Evolutionary conservation across 2,797 vertebrate genomes (phyloP).

Genomic region (Typhlichthys subterraneus): DNA sequence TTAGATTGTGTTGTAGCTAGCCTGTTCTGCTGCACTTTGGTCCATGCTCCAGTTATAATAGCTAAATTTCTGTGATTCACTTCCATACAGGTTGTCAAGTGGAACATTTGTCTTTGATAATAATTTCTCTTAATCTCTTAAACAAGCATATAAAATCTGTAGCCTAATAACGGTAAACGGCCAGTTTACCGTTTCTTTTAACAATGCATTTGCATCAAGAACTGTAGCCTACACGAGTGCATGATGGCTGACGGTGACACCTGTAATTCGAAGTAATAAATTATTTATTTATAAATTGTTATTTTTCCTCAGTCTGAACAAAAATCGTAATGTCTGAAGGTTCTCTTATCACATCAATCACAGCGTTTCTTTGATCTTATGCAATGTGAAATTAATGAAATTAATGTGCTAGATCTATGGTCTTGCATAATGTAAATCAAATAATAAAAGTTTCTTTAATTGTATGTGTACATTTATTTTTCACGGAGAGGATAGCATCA

Average conservation of each 20-base stretch:
- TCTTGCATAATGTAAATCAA: conserved; percentile 69
- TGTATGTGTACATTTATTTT: conserved; percentile 20
- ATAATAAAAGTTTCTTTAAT: conserved; percentile 67
- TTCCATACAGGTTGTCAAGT: conserved; percentile 35
- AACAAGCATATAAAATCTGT: conserved; percentile 66
- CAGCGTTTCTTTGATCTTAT: conserved; percentile 71
- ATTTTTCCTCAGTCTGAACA: conserved; percentile 55
- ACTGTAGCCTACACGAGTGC: conserved; percentile 54
- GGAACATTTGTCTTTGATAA: conserved; percentile 47
- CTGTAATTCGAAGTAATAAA: conserved; percentile 62
- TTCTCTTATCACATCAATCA: conserved; percentile 72
- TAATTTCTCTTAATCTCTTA: conserved; percentile 48
- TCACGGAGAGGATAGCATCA: background rate
- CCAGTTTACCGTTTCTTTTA: conserved; percentile 56
- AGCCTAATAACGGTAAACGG: conserved; percentile 72
- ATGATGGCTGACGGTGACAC: conserved; percentile 66
- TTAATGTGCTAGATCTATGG: conserved; percentile 65
- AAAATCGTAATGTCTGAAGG: conserved; percentile 48
- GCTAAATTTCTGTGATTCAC: conserved; percentile 35
- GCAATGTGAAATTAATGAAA: conserved; percentile 61
- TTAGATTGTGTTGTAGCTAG: conserved; percentile 42
- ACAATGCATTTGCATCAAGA: conserved; percentile 52
- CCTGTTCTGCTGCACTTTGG: conserved; percentile 28
- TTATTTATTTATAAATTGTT: conserved; percentile 51
- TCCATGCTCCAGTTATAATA: conserved; percentile 33